Conservation (phyloP, 2,113 vertebrate species). For the Pica pica region DNA sequence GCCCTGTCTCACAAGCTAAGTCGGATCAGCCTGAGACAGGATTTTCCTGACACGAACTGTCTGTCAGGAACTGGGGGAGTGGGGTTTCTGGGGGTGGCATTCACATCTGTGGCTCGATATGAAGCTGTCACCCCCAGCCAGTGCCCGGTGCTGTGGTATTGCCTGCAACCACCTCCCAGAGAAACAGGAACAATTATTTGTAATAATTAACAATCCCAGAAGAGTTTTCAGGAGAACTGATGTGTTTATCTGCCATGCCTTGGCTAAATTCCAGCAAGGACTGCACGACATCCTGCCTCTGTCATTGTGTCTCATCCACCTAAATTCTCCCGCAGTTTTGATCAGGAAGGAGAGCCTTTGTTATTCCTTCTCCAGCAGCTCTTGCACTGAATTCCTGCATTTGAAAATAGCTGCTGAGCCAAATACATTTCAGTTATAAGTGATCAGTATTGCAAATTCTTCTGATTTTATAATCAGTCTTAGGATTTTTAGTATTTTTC, state of each 20-base stretch:
- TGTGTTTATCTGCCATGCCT: conserved; percentile 9
- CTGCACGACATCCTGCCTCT: background rate
- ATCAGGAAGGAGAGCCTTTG: background rate
- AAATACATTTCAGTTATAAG: background rate
- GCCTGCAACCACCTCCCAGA: background rate
- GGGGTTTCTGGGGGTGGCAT: background rate
- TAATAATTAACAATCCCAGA: conserved; percentile 32
- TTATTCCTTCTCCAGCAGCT: background rate
- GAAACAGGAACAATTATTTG: background rate
- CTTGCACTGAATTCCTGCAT: background rate
- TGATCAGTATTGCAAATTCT: background rate
- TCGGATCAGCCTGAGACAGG: conserved; percentile 62
- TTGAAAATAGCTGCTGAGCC: background rate
- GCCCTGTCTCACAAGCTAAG: conserved; percentile 55
- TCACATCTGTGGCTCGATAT: background rate
- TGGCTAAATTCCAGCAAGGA: conserved; percentile 23
- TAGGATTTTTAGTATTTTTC: background rate
- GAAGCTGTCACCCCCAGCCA: background rate
- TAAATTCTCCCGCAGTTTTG: background rate
- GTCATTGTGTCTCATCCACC: background rate
- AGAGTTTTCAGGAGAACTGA: background rate
- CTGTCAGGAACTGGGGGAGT: background rate
- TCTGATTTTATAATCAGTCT: background rate
- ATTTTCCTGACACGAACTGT: conserved; percentile 55
- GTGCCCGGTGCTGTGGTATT: accelerated